Evolutionary conservation across 1,140 invertebrate genomes (phyloP).

Genomic region (Drosophila grimshawi): DNA sequence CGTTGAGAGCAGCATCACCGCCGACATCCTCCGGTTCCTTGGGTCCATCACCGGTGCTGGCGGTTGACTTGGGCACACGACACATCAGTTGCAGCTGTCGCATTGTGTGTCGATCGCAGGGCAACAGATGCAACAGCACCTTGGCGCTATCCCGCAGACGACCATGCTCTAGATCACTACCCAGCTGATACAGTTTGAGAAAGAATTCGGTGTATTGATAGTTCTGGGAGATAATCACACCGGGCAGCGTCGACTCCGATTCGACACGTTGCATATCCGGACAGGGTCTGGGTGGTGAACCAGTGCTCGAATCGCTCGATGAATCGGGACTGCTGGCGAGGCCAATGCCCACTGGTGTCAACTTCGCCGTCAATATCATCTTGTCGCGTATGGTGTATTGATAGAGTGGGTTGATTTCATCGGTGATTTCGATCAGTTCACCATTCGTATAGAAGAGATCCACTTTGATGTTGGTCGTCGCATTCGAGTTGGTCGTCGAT

Average conservation of each 20-base stretch:
- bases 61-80: constrained; percentile 57
- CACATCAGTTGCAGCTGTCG: constrained; percentile 88
- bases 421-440: constrained; percentile 93
- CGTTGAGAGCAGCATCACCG: constrained; percentile 47
- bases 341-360: constrained; percentile 91
- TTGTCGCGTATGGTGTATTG: constrained; percentile 96
- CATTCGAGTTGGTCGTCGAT: constrained; percentile 79
- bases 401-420: constrained; percentile 95
- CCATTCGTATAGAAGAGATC: constrained; percentile 95
- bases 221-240: constrained; percentile 93
- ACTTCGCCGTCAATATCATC: constrained; percentile 95
- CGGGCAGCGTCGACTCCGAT: constrained; percentile 95
- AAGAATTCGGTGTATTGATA: constrained; percentile 94
- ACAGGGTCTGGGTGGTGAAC: constrained; percentile 92
- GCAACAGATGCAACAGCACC: constrained; percentile 94
- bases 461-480: constrained; percentile 89
- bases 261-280: constrained; percentile 88
- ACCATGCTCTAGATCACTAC: constrained; percentile 91
- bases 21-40: constrained; percentile 51
- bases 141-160: constrained; percentile 94
- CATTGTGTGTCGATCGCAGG: constrained; percentile 92
- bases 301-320: constrained; percentile 85
- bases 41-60: constrained; percentile 32
- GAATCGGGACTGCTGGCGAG: constrained; percentile 92
- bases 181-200: constrained; percentile 95